Base-by-base conservation (phyloP, 2,888 invertebrate genomes). In the Eristalis intricaria region DNA sequence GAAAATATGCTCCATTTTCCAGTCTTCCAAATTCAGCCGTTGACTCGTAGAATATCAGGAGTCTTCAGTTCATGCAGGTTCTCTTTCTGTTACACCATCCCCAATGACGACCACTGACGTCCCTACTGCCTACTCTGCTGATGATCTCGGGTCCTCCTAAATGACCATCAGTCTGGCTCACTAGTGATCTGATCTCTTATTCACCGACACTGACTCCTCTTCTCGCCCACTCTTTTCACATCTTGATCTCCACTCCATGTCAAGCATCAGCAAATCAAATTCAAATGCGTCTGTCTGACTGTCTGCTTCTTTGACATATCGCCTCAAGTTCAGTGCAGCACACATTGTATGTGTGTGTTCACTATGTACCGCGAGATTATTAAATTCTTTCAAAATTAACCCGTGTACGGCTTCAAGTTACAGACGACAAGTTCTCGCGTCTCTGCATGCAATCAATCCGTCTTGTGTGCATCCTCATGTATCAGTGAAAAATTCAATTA, bases 401-500 rank as follows among this genome's bases (percentile, higher is more conserved):
- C 50, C n/a, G 50, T n/a, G 50, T 50, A 50, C 1, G 50, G 50
- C 50, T 66, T 70, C 50, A 70, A 22, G 32, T 61, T 65, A 13
- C 65, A 81, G 69, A 75, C 69, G 32, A 63, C 64, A 13, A 32
- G 19, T 7, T 35, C 64, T 50, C 35, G n/a, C n/a, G 38, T 50
- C 74, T 68, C 8, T 8, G 10, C 63, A 38, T 68, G 71, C 77
- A 83, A 83, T 83, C 77, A 75, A 83, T 83, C 73, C 61, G 65
- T 43, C 19, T 22, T 70, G 32, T 78, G 58, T 74, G 77, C 66
- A 77, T 73, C 40, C 35, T 50, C 77, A 22, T 64, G 63, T 69
- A 75, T 86, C 74, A 65, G 74, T n/a, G 64, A 75, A 78, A 83
- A 86, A 86, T 86, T 86, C 86, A 83, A 86, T 86, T 83, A 86